Conservation (phyloP, 2,797 vertebrate species). For the Coregonus suidteri region DNA sequence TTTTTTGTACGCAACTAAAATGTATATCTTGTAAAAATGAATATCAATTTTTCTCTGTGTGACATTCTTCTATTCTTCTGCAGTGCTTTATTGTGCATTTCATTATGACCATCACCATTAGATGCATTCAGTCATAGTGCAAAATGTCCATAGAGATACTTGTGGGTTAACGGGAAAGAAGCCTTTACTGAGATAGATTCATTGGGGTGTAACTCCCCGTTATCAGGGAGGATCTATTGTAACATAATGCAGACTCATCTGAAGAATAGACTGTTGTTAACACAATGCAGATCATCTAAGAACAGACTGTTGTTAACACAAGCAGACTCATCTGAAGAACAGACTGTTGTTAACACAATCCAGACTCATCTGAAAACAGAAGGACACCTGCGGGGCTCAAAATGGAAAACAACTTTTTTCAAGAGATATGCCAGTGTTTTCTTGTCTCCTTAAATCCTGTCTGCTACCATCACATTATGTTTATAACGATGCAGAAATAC, state of each 20-base stretch:
- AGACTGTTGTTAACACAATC: neutral
- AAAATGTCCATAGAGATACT: conserved; percentile 34
- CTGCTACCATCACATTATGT: conserved; percentile 6
- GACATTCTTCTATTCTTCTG: conserved; percentile 15
- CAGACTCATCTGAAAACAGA: neutral
- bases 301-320: neutral
- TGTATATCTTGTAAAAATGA: neutral
- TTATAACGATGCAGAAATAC: neutral
- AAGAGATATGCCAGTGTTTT: too few relatives aligned
- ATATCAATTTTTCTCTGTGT: too few relatives aligned
- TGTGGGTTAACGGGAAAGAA: neutral
- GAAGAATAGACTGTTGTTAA: neutral
- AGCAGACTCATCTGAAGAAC: neutral
- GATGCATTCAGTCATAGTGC: conserved; percentile 44
- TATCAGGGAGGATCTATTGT: neutral
- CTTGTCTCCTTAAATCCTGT: neutral
- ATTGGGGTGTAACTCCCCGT: neutral
- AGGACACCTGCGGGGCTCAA: too few relatives aligned
- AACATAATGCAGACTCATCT: neutral
- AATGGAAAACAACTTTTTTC: too few relatives aligned
- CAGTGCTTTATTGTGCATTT: conserved; percentile 24
- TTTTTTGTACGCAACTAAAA: neutral
- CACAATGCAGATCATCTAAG: neutral
- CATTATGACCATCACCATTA: conserved; percentile 44
- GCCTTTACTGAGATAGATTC: neutral